Base-by-base conservation (phyloP, 1,140 invertebrate genomes). In the Lepidurus packardi region DNA sequence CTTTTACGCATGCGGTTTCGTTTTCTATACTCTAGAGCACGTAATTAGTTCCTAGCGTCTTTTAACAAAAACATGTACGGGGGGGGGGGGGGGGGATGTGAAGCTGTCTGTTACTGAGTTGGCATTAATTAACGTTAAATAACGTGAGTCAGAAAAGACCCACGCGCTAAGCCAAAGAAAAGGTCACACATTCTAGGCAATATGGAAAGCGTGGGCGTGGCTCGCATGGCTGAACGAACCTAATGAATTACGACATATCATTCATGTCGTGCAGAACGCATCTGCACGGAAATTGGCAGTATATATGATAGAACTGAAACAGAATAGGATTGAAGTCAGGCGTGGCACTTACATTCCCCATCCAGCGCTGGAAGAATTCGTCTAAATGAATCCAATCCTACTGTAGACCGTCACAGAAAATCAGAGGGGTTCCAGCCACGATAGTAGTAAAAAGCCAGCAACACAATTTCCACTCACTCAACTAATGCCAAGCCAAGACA, bases 281-380 rank as follows among this genome's bases (percentile, higher is more conserved):
- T 65, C 53, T 21, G 53, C 53, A 65, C 53, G 53, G 21, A 65
- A 65, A 65, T 65, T 65, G 53, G 21, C 53, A 65, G 53, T 65
- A 65, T 65, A 9, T 65, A 34, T 34, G 34, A 34, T 21, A 65
- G 1, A 65, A 21, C 16, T 21, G 21, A 21, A 65, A 21, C 16
- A 7, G 21, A 21, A 65, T 21, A 65, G n/a, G 53, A 65, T 65
- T n/a, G 53, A 65, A n/a, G 21, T n/a, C 53, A n/a, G 53, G 53
- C 53, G 53, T 65, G 53, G 53, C 53, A 65, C 53, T 65, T 65
- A 65, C 53, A n/a, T 65, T 65, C 53, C n/a, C 16, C 21, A 65
- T n/a, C 53, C 53, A 65, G 21, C 53, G 53, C 8, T 13, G 53
- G 16, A 65, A 7, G 16, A 65, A 65, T 65, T 65, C 21, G 53